Conservation (phyloP, 2,888 invertebrate species). For the Drosophila gaucha region DNA sequence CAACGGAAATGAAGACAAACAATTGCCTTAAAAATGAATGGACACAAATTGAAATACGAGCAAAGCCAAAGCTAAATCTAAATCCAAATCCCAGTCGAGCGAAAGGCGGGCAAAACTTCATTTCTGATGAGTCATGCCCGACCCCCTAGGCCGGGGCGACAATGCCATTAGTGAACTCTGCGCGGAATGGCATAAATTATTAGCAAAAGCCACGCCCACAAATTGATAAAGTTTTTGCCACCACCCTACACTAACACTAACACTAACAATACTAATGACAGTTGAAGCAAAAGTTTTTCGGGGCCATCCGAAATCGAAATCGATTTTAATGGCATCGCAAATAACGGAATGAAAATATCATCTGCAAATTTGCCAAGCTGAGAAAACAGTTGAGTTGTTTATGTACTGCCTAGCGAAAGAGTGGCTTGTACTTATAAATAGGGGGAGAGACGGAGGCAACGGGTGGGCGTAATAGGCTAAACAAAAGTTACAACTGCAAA, state of each 20-base stretch:
- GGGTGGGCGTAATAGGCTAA: slow-evolving; percentile 1
- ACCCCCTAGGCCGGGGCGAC: slow-evolving; percentile 7
- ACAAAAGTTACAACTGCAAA: slow-evolving; percentile 56
- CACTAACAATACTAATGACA: slow-evolving; percentile 76
- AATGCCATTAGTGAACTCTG: slow-evolving; percentile 41
- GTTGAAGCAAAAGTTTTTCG: slow-evolving; percentile 68
- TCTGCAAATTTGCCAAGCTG: slow-evolving; percentile 57
- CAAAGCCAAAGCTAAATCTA: slow-evolving; percentile 27
- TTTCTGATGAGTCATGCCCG: slow-evolving; percentile 57
- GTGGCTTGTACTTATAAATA: background rate
- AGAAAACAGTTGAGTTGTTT: slow-evolving; percentile 62
- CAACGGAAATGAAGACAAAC: slow-evolving; percentile 78
- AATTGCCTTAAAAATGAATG: slow-evolving; percentile 56
- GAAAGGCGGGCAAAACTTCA: slow-evolving; percentile 32
- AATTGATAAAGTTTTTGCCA: slow-evolving; percentile 74
- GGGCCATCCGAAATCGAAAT: slow-evolving; percentile 51
- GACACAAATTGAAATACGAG: slow-evolving; percentile 44
- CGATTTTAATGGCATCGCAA: slow-evolving; percentile 77
- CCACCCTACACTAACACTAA: background rate
- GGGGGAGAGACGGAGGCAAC: background rate
- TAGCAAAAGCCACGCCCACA: slow-evolving; percentile 71
- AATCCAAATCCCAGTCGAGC: background rate
- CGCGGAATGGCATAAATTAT: slow-evolving; percentile 68
- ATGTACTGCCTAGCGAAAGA: slow-evolving; percentile 36
- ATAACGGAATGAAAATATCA: slow-evolving; percentile 72